phyloP scores from a whole-genome alignment of 2,888 invertebrate species.

The Aproaerema taeniolella region DNA sequence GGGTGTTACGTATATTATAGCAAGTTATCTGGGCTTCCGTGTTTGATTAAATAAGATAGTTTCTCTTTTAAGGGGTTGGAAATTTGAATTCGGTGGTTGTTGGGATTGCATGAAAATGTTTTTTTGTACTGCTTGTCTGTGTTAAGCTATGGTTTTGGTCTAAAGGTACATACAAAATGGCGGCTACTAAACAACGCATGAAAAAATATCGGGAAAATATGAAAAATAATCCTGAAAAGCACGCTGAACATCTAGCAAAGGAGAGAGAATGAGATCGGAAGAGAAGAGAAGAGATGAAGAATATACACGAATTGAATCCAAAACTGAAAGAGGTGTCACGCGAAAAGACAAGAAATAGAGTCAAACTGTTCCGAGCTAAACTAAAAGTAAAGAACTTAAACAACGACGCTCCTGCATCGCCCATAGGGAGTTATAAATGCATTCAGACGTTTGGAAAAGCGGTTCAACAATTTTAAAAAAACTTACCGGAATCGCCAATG shows the following conservation, averaged over 20 bases:
- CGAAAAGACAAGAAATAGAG: not conserved
- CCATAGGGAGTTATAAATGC: not conserved
- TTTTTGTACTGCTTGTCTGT: not conserved
- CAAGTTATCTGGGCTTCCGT: not conserved
- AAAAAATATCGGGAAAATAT: not conserved
- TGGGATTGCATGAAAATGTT: not conserved
- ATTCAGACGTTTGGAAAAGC: not conserved
- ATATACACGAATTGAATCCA: not conserved
- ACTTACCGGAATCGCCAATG: not conserved
- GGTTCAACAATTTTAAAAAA: not conserved
- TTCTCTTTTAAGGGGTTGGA: not conserved
- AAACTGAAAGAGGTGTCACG: not conserved
- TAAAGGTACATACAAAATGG: not conserved
- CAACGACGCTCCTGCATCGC: not conserved
- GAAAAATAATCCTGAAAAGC: not conserved
- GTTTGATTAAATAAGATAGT: not conserved
- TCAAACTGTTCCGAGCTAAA: not conserved
- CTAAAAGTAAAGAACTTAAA: not conserved
- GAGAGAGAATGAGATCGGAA: not conserved
- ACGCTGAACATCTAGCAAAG: too few species aligned
- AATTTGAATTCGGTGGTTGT: not conserved
- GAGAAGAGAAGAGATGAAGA: not conserved
- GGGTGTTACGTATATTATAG: not conserved
- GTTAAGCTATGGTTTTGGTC: not conserved
- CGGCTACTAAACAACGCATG: not conserved